Percentiles rank a stretch among this genome's conserved stretches.
These are phyloP conservation scores for Batillaria attramentaria DNA, from an alignment of 1,140 invertebrate species.

Conservation along the genomic window DNA sequence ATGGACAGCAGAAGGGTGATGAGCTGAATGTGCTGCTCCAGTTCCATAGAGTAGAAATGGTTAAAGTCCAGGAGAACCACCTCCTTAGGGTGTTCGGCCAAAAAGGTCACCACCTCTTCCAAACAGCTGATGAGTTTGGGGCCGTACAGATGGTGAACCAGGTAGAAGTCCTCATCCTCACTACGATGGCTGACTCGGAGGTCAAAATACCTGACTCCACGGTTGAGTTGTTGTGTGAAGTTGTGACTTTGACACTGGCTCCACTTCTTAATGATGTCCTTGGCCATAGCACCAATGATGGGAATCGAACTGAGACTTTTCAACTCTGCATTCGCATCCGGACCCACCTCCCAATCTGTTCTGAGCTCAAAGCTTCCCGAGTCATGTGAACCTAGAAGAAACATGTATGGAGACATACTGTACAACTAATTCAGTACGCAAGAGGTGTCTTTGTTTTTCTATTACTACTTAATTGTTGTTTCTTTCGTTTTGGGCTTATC, in stretches of 20 bases:
- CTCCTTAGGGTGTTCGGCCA: slow-evolving; percentile 80
- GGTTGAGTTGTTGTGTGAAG: slow-evolving; percentile 80
- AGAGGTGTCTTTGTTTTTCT: too few species aligned
- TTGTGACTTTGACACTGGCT: slow-evolving; percentile 81
- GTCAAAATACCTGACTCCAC: slow-evolving; percentile 87
- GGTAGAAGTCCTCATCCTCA: slow-evolving; percentile 76
- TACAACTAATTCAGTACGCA: too few species aligned
- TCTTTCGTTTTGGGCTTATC: too few species aligned
- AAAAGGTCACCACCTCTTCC: slow-evolving; percentile 77
- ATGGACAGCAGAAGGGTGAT: slow-evolving; percentile 77
- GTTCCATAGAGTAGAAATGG: slow-evolving; percentile 85
- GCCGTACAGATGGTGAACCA: slow-evolving; percentile 85
- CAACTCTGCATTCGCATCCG: not conserved
- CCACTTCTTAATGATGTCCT: slow-evolving; percentile 74
- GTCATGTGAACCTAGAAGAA: slow-evolving; percentile 13
- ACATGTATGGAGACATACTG: too few species aligned
- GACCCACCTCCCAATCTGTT: slow-evolving; percentile 6
- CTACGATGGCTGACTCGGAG: slow-evolving; percentile 79
- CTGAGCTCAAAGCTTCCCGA: slow-evolving; percentile 5
- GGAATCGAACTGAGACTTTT: not conserved
- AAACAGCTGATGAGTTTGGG: slow-evolving; percentile 78
- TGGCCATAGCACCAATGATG: not conserved
- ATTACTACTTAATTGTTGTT: too few species aligned
- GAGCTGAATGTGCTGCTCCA: slow-evolving; percentile 77
- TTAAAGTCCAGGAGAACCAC: slow-evolving; percentile 87